Conservation (phyloP, 64 coral and sea anemone species). For the Dendrophyllia cribrosa region DNA sequence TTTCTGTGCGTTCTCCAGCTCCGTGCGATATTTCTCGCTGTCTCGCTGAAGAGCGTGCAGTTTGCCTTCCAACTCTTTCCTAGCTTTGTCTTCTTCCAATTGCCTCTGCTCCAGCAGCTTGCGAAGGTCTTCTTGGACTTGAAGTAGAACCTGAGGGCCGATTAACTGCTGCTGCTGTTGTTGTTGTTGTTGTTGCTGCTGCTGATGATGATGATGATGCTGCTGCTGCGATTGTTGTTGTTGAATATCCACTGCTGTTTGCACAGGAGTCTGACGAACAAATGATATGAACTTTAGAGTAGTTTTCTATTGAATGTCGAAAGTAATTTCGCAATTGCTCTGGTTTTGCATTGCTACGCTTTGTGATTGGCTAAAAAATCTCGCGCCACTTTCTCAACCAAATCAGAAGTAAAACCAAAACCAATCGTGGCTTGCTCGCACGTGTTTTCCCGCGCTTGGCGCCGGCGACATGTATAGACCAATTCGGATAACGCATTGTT, state of each 20-base stretch:
- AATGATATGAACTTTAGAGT: background rate
- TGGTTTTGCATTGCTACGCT: too few species aligned
- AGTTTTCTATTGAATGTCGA: background rate
- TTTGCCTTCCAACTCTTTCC: constrained; percentile 94
- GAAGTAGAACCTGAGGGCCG: constrained; percentile 56
- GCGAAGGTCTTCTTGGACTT: constrained; percentile 94
- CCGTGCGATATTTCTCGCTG: constrained; percentile 92
- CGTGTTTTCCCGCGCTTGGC: too few species aligned
- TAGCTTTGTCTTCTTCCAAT: constrained; percentile 75
- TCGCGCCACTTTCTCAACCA: too few species aligned
- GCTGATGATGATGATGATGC: too few species aligned
- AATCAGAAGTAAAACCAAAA: too few species aligned
- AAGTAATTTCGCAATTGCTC: too few species aligned
- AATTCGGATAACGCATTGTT: too few species aligned
- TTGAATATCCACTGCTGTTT: constrained; percentile 23
- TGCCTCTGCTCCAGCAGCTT: constrained; percentile 88
- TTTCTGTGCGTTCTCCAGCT: constrained; percentile 90
- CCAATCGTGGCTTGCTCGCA: too few species aligned
- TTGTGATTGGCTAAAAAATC: too few species aligned
- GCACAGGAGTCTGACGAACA: background rate
- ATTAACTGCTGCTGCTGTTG: constrained; percentile 48
- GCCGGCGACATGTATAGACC: too few species aligned
- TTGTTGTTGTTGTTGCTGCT: constrained; percentile 23
- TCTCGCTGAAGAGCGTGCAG: constrained; percentile 82
- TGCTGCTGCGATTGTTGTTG: constrained; percentile 24